Percentiles rank a stretch among this genome's conserved stretches.
These are phyloP conservation scores for Ia io DNA, from an alignment of 2,113 vertebrate genomes.

Conservation along the genomic window DNA sequence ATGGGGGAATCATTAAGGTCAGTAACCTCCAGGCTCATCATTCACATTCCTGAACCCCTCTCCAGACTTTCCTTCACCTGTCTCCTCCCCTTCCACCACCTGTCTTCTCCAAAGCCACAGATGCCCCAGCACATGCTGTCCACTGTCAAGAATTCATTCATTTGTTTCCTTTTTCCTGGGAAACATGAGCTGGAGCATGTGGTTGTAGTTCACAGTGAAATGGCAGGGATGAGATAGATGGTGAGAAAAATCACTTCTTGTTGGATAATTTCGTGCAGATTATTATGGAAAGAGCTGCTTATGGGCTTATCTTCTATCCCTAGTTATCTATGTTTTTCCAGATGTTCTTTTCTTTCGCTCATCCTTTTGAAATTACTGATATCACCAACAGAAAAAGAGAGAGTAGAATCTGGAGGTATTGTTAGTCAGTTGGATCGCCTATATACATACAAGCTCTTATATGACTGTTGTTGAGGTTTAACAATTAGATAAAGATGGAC, in stretches of 20 bases:
- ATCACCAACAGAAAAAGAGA: background rate
- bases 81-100: background rate
- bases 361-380: background rate
- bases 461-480: background rate
- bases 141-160: background rate
- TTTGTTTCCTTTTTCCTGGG: background rate
- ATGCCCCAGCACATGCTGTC: background rate
- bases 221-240: background rate
- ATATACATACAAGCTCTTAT: background rate
- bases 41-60: background rate
- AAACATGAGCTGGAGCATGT: background rate
- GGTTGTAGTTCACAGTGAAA: background rate
- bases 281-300: background rate
- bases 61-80: background rate
- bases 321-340: background rate
- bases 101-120: conserved; percentile 17
- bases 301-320: background rate
- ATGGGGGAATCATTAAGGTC: background rate
- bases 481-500: background rate
- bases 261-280: background rate
- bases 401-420: background rate
- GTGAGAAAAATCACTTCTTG: conserved; percentile 25
- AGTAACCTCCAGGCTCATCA: background rate
- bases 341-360: background rate
- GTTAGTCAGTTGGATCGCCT: background rate